Evolutionary conservation across 2,888 invertebrate genomes (phyloP), one percentile per base, ranked within the genome.

Genomic region (Galeruca laticollis): DNA sequence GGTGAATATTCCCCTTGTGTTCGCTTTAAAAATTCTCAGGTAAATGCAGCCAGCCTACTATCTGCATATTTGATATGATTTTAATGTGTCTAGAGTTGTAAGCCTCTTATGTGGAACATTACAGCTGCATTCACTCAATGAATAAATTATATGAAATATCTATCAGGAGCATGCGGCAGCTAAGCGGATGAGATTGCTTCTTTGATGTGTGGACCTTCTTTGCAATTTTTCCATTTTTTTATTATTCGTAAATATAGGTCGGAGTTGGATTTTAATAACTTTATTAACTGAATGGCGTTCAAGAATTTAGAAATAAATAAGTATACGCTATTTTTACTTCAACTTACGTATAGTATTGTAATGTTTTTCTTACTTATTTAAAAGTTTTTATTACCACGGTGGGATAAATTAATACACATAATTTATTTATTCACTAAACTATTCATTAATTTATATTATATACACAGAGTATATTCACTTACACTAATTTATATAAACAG

Each of bases 91-190:
- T 84, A 82, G 82, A 83, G 82, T 80, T 81, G 81, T 85, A 85
- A 85, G 85, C 85, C 85, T 84, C 85, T 85, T 85, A 85, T 82
- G 82, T 82, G 82, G 84, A 84, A 82, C 84, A 83, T 83, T 82
- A 82, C 77, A 77, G 80, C 78, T 80, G 84, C 88, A 89, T 86
- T 87, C 87, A 84, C 82, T 84, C 88, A 87, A 90, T 90, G 90
- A 90, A 90, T 90, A 90, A 90, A 90, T 90, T 88, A 90, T 89
- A 90, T 90, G 89, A 90, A 89, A 90, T 90, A 90, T 89, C 90
- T 90, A 90, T 90, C 90, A 89, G 86, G 88, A 88, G 88, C n/a
- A 66, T 78, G 78, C 78, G 79, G 76, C 77, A 73, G 77, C 74
- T 83, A 84, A 84, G 82, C 84, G 83, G 83, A 82, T 83, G 83